These are phyloP conservation scores for Esox masquinongy DNA, from an alignment of 2,797 vertebrate species.

Conservation along the genomic window DNA sequence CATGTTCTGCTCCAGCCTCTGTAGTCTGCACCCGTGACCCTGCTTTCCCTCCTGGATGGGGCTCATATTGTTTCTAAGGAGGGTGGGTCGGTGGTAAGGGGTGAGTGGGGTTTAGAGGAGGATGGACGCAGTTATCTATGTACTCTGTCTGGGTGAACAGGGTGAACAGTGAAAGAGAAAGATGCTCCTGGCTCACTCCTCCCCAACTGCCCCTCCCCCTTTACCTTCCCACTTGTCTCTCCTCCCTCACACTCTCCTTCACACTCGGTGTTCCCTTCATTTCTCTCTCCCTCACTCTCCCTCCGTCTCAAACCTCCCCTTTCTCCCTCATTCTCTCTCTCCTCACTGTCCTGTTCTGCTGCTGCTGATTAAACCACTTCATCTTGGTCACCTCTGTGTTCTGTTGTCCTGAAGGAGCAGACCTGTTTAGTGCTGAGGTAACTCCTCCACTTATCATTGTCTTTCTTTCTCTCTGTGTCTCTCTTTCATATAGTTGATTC, in stretches of 20 bases:
- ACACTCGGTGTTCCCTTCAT: not conserved
- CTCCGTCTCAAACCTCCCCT: conserved; percentile 13
- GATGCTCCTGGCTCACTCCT: conserved; percentile 10
- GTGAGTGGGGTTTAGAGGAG: conserved; percentile 3
- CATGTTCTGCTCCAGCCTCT: not conserved
- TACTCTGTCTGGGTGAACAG: conserved; percentile 14
- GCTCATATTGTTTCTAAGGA: not conserved
- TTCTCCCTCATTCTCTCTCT: not conserved
- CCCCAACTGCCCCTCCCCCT: conserved; percentile 16
- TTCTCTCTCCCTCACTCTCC: conserved; percentile 17
- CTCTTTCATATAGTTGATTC: not conserved
- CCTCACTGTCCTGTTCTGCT: not conserved
- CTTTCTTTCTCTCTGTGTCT: not conserved
- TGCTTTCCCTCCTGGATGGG: not conserved
- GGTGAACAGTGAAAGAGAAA: conserved; percentile 19
- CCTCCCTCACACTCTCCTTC: conserved; percentile 5
- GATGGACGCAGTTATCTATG: conserved; percentile 38
- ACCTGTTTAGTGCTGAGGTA: conserved; percentile 17
- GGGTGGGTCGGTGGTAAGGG: conserved; percentile 8
- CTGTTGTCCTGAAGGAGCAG: conserved; percentile 30
- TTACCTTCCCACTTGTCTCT: conserved; percentile 17
- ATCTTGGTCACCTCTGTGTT: conserved; percentile 47
- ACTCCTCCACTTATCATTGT: conserved; percentile 18
- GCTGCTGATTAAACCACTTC: conserved; percentile 53
- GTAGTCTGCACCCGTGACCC: not conserved